phyloP scores from a whole-genome alignment of 2,888 invertebrate species.

The Phrixothrix hirtus region DNA sequence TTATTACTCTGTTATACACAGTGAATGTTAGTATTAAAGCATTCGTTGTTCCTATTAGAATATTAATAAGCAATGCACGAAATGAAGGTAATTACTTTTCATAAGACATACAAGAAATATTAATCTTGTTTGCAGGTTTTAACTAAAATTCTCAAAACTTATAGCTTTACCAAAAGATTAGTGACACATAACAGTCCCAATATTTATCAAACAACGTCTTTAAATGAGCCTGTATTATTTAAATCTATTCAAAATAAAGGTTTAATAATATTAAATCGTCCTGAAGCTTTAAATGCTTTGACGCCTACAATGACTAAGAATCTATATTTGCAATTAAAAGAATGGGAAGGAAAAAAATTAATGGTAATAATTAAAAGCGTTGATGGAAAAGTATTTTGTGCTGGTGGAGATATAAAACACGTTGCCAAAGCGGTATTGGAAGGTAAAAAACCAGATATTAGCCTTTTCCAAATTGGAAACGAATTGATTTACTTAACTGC shows the following conservation, averaged over 20 bases:
- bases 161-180: too few relatives aligned
- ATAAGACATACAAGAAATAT: too few relatives aligned
- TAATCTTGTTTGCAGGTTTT: too few relatives aligned
- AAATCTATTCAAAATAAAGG: slow-evolving; percentile 58
- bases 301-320: slow-evolving; percentile 74
- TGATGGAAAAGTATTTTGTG: slow-evolving; percentile 93
- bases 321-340: slow-evolving; percentile 62
- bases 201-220: too few relatives aligned
- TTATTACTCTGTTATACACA: too few relatives aligned
- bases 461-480: slow-evolving; percentile 88
- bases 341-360: slow-evolving; percentile 63
- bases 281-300: slow-evolving; percentile 76
- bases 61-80: too few relatives aligned
- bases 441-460: slow-evolving; percentile 61
- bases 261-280: slow-evolving; percentile 73
- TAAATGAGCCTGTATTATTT: slow-evolving; percentile 50
- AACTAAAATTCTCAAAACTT: too few relatives aligned
- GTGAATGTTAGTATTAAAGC: too few relatives aligned
- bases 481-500: slow-evolving; percentile 85
- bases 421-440: slow-evolving; percentile 69
- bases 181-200: too few relatives aligned
- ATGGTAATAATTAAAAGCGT: slow-evolving; percentile 62
- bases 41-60: too few relatives aligned
- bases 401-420: slow-evolving; percentile 93
- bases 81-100: too few relatives aligned